Evolutionary conservation across 1,140 invertebrate genomes (phyloP).

Genomic region (Olivierus martensii): DNA sequence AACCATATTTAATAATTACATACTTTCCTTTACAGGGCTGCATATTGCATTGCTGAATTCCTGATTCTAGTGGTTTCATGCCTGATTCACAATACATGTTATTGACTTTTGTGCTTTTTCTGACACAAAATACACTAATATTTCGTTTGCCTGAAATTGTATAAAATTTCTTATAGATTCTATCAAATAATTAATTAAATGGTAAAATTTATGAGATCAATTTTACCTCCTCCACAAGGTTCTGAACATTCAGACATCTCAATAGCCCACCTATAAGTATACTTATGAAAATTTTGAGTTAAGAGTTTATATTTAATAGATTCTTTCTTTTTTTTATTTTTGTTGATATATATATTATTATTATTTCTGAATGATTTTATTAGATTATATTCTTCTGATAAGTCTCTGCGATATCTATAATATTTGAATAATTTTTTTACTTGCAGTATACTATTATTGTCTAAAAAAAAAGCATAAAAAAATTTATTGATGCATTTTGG

Average conservation of each 20-base stretch:
- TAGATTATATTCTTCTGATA: not conserved
- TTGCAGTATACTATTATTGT: not conserved
- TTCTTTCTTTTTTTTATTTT: not conserved
- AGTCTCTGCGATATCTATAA: not conserved
- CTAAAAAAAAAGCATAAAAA: not conserved
- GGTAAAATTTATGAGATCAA: conserved; percentile 1
- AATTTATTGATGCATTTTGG: not conserved
- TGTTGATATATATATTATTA: not conserved
- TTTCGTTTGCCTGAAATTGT: conserved; percentile 12
- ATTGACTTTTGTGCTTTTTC: conserved; percentile 6
- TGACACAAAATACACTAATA: conserved; percentile 14
- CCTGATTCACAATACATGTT: conserved; percentile 14
- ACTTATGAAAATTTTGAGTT: no score
- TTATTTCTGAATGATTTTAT: not conserved
- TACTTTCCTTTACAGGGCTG: conserved; percentile 20
- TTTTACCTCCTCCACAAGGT: conserved; percentile 13
- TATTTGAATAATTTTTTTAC: not conserved
- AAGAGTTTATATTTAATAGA: no score
- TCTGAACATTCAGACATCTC: conserved; percentile 14
- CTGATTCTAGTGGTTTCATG: conserved; percentile 14
- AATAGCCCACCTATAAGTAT: conserved; percentile 8
- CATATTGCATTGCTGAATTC: conserved; percentile 16
- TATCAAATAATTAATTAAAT: no score
- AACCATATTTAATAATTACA: not conserved
- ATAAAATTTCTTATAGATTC: no score